These are phyloP conservation scores for Germaria angustata DNA, from an alignment of 2,888 invertebrate genomes.

Conservation along the genomic window DNA sequence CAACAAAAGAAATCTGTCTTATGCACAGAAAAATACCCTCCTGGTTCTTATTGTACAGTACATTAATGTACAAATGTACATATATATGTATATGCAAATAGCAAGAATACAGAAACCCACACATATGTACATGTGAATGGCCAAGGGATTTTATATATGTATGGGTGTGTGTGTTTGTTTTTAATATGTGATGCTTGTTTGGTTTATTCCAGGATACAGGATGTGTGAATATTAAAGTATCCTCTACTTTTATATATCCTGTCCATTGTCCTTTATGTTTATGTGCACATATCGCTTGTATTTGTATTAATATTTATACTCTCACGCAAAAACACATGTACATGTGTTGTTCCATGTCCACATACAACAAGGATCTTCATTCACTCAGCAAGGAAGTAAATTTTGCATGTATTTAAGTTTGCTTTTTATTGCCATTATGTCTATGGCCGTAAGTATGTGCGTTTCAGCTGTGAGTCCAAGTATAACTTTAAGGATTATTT, in stretches of 20 bases:
- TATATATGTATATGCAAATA: neutral
- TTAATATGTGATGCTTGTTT: conserved; percentile 45
- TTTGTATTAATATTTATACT: conserved; percentile 26
- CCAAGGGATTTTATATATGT: neutral
- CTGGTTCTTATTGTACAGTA: neutral
- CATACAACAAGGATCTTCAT: conserved; percentile 14
- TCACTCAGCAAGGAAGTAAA: conserved; percentile 49
- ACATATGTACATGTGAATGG: neutral
- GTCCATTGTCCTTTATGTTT: conserved; percentile 56
- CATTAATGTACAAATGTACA: neutral
- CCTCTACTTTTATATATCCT: conserved; percentile 66
- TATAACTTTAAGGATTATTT: conserved; percentile 57
- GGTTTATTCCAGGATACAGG: conserved; percentile 65
- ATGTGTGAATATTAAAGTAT: conserved; percentile 70
- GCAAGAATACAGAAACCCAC: neutral
- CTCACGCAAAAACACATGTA: neutral
- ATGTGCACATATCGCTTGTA: conserved; percentile 14
- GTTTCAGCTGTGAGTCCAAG: conserved; percentile 22
- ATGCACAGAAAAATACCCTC: neutral
- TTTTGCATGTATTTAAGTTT: conserved; percentile 35
- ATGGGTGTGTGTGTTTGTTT: neutral
- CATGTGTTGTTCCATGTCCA: neutral
- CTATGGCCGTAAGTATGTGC: neutral
- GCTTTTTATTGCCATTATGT: conserved; percentile 1
- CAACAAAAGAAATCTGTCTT: conserved; percentile 35